Evolutionary conservation across 92 coral and sea anemone species (phyloP).

Genomic region (Porites divaricata): DNA sequence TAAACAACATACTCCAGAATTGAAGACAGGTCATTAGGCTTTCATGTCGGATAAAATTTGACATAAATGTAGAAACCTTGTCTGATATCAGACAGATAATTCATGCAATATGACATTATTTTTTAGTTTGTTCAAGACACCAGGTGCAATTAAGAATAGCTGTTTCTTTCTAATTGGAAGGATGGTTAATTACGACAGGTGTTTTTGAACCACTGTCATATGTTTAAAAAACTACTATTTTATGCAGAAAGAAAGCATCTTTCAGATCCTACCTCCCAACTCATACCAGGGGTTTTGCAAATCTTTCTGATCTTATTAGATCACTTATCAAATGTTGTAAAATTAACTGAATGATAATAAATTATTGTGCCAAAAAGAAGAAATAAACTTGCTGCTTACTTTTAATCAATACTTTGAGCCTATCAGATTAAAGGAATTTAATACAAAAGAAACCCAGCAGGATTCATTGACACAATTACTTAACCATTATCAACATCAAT

Average conservation of each 20-base stretch:
- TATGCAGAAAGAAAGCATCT: background rate
- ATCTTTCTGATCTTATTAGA: no score
- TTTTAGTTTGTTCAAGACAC: constrained; percentile 22
- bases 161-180: constrained; percentile 25
- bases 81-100: constrained; percentile 16
- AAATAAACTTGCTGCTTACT: background rate
- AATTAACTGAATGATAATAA: no score
- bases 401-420: constrained; percentile 8
- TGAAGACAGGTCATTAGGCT: constrained; percentile 9
- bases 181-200: constrained; percentile 34
- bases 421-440: background rate
- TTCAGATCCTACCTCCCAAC: background rate
- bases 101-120: constrained; percentile 20
- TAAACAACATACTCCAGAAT: constrained; percentile 51
- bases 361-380: background rate
- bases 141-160: constrained; percentile 39
- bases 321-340: no score
- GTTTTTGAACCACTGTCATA: background rate
- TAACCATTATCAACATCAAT: no score
- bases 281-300: no score
- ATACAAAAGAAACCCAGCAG: background rate
- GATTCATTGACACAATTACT: background rate
- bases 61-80: background rate
- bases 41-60: background rate
- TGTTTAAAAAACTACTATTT: background rate